A percentile compares a stretch with the other conserved stretches of the same genome.
Evolutionary conservation across 2,888 invertebrate species (phyloP).

Genomic region (Tupiocoris notatus): DNA sequence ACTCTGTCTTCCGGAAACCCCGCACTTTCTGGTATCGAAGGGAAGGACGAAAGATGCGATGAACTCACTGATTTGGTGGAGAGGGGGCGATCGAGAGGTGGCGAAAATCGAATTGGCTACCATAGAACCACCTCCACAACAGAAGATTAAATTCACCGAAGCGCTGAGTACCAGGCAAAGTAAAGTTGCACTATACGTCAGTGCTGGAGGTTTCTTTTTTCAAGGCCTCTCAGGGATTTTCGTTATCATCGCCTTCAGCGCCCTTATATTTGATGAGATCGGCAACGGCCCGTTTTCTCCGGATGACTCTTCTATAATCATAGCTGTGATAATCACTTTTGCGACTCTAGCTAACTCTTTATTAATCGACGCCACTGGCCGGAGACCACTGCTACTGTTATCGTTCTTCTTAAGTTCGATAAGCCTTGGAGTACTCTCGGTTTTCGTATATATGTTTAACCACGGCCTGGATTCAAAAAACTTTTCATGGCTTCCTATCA

Average conservation of each 20-base stretch:
- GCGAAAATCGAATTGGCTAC: background rate
- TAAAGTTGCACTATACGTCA: background rate
- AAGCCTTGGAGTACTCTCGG: background rate
- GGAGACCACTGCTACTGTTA: slow-evolving; percentile 1
- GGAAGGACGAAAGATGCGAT: background rate
- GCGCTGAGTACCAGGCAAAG: background rate
- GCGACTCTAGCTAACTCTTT: background rate
- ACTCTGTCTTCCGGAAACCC: slow-evolving; percentile 3
- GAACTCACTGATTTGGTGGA: slow-evolving; percentile 3
- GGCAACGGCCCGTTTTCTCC: slow-evolving; percentile 4
- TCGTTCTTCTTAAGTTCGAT: background rate
- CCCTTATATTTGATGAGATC: background rate
- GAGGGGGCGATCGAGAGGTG: background rate
- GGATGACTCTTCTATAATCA: slow-evolving; percentile 4
- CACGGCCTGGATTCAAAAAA: background rate
- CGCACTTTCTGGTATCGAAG: slow-evolving; percentile 8
- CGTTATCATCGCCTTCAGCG: background rate
- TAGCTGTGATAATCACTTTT: background rate
- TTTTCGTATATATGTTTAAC: background rate
- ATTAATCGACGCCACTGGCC: slow-evolving; percentile 6
- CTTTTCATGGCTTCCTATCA: background rate
- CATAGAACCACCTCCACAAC: too few species aligned
- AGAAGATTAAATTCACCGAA: background rate
- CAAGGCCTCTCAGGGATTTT: slow-evolving; percentile 2
- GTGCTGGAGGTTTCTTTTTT: background rate